phyloP scores from a whole-genome alignment of 2,888 invertebrate species.

The Nemurella pictetii region DNA sequence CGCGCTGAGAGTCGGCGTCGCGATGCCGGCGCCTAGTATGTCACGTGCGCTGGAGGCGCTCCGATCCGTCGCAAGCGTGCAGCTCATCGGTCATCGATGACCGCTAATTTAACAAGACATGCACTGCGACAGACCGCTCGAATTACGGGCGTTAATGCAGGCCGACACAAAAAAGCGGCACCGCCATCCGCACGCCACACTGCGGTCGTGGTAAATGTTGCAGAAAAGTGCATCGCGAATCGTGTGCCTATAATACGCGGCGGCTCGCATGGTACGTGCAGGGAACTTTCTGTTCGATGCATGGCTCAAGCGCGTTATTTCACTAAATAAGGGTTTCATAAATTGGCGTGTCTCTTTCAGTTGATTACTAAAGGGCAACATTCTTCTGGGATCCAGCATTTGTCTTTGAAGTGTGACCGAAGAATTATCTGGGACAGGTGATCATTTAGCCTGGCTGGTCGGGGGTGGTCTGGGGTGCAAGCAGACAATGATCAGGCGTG shows the following conservation, averaged over 20 bases:
- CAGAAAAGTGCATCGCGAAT: not conserved
- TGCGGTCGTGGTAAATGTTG: not conserved
- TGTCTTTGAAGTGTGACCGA: not conserved
- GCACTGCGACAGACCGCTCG: not conserved
- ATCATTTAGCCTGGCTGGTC: not conserved
- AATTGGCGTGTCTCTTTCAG: not conserved
- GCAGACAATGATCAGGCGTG: not conserved
- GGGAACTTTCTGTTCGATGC: not conserved
- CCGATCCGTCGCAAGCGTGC: not conserved
- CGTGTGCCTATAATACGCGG: not conserved
- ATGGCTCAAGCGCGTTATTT: not conserved
- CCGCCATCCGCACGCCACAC: not conserved
- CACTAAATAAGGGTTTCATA: not conserved
- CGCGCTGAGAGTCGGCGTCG: not conserved
- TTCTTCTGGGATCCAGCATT: not conserved
- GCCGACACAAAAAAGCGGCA: not conserved
- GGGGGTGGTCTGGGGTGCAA: not conserved
- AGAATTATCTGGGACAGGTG: slow-evolving; percentile 22
- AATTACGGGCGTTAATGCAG: not conserved
- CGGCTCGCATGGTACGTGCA: too few species aligned
- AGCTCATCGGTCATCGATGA: not conserved
- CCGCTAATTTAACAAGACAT: not conserved
- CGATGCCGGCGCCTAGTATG: not conserved
- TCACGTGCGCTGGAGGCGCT: not conserved
- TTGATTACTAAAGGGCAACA: not conserved